Conservation (phyloP, 2,113 vertebrate species). For the Azemiops feae region DNA sequence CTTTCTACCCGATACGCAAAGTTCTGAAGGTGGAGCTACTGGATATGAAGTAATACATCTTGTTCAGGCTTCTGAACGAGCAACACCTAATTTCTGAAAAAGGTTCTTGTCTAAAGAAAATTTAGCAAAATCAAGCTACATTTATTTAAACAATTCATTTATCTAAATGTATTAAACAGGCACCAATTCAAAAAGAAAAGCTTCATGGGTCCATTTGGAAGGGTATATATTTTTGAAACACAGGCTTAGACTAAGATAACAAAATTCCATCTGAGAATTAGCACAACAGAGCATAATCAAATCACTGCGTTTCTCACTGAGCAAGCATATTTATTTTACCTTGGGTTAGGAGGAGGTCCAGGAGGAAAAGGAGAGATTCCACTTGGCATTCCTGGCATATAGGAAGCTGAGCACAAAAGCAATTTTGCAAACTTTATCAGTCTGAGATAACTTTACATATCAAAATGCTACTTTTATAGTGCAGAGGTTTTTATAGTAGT, state of each 20-base stretch:
- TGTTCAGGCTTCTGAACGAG: neutral
- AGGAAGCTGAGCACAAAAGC: slow-evolving; percentile 82
- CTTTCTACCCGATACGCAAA: neutral
- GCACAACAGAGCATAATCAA: neutral
- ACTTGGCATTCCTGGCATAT: slow-evolving; percentile 89
- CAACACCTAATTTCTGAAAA: neutral
- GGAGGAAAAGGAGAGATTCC: slow-evolving; percentile 83
- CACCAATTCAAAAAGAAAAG: neutral
- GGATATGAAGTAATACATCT: neutral
- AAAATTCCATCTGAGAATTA: slow-evolving; percentile 15
- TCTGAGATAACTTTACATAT: neutral
- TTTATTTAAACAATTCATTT: neutral
- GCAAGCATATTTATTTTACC: slow-evolving; percentile 69
- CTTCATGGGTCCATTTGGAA: neutral
- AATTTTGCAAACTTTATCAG: slow-evolving; percentile 45
- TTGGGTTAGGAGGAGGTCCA: slow-evolving; percentile 82
- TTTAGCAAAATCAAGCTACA: neutral
- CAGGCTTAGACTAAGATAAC: neutral
- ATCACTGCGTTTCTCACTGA: neutral
- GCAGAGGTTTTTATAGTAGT: neutral
- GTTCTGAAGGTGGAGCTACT: neutral
- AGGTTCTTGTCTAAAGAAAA: neutral
- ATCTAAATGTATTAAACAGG: neutral
- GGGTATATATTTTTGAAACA: neutral
- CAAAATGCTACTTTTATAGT: neutral